Base-by-base conservation (phyloP, 2,797 vertebrate species). In the Enteromius afrohamiltoni region DNA sequence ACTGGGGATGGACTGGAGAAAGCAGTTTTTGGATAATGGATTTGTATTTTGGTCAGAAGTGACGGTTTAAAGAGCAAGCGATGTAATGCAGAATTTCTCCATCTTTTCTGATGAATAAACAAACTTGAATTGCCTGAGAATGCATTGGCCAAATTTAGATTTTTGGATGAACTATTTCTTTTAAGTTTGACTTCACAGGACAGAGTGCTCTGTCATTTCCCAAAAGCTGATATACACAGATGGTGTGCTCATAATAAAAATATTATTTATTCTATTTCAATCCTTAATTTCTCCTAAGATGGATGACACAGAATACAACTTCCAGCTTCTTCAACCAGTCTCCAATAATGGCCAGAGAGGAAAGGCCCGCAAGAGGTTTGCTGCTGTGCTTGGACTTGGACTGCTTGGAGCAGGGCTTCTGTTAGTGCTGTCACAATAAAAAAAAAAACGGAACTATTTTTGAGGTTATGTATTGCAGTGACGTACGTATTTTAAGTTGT, bases 341-440 rank as follows among this genome's bases (percentile, higher is more conserved):
- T 79, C 84, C 88, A 85, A 49, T 62, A 80, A 78, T 19, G 90
- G 90, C 92, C 81, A 88, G 84, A 93, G 89, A 89, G 79, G 65
- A 79, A 85, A 62, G 86, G 51, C 89, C 85, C 76, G 94, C 40
- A 93, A 91, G 89, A 85, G 87, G 13, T 90, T 93, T 8, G 87
- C 86, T 55, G 3, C 11, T 10, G 4, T 77, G 34, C 71, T 83
- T 69, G 81, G 71, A 2, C 47, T 96, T 85, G 89, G 93, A 49
- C 9, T 93, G 19, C 88, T 97, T 1, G 96, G 95, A 86, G 93
- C 93, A 80, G 86, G 89, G 4, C 76, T 95, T 87, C 79, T 96
- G 60, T 86, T 96, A n/a, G 85, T 95, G 73, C 31, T 95, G 67
- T 92, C 80, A 75, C 91, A 60, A 86, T 79, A 86, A 0, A 79